Evolutionary conservation across 1,140 invertebrate species (phyloP).

Genomic region (Halesus radiatus): DNA sequence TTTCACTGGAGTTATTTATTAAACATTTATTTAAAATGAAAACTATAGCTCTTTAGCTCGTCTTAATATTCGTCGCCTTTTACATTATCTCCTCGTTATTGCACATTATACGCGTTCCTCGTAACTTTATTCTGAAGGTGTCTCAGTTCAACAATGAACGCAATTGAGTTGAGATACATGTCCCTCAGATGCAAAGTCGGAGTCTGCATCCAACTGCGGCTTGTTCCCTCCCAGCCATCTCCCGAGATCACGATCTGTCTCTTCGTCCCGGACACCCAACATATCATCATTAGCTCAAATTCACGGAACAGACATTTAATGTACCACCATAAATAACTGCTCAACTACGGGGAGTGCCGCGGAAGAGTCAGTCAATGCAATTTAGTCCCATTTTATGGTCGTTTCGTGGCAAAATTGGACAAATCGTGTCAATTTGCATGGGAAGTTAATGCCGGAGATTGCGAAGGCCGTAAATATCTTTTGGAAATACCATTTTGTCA

Average conservation of each 20-base stretch:
- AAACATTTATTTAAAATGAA: no score
- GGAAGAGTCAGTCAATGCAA: slow-evolving; percentile 4
- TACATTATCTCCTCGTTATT: no score
- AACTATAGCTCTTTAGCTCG: no score
- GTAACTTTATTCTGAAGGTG: no score
- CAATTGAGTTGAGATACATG: no score
- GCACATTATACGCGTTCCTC: no score
- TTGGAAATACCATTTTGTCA: slow-evolving; percentile 17
- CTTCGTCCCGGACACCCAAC: slow-evolving; percentile 11
- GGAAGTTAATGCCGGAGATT: neutral
- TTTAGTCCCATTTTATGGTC: slow-evolving; percentile 17
- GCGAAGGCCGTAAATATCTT: neutral
- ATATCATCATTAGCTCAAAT: slow-evolving; percentile 46
- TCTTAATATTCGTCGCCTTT: no score
- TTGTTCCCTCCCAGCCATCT: neutral
- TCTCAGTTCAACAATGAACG: no score
- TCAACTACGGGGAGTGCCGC: slow-evolving; percentile 5
- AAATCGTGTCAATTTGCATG: slow-evolving; percentile 25
- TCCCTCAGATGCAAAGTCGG: no score
- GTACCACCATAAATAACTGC: slow-evolving; percentile 44
- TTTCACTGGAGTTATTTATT: no score
- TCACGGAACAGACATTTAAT: slow-evolving; percentile 28
- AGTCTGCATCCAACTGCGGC: no score
- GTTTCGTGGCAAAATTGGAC: neutral
- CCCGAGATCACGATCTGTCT: slow-evolving; percentile 48